Evolutionary conservation across 2,888 invertebrate genomes (phyloP), one percentile per base, ranked within the genome.

Genomic region (Sphaeridia pumilis): DNA sequence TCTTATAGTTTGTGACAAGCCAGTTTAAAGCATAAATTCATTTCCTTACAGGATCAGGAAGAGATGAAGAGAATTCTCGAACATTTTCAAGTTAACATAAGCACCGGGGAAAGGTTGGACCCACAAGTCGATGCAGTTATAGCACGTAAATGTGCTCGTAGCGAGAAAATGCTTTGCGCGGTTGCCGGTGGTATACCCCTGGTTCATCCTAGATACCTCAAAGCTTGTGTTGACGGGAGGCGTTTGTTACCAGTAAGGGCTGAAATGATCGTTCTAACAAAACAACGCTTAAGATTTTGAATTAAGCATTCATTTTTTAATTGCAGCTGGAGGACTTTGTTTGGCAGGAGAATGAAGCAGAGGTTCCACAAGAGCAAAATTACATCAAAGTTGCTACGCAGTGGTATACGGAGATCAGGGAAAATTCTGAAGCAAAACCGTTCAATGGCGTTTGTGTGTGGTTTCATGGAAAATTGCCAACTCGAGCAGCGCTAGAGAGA

Each of bases 131-230:
- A 87, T 0, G 92, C 92, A 68, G 71, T 92, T 22, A 72, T 93
- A 27, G 84, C 86, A 62, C 75, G 81, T 42, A 65, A 64, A 4
- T 81, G 83, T 0, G 76, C 78, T 7, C 78, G 89, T 54, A 90
- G 87, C 67, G 93, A 93, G 74, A 92, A 92, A 73, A 79, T 86
- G 72, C 73, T 94, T 25, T 82, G 84, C 0, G 82, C 84, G 54
- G 80, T 94, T 56, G 90, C 93, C 0, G 78, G 85, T 0, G 93
- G 94, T 20, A 61, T 59, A 41, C 48, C 38, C 7, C 78, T 93
- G 12, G 71, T 93, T n/a, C 85, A 87, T 65, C 77, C 81, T 1
- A 78, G 80, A 0, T 94, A 88, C 66, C 71, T 92, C 1, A 77
- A 79, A 4, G 76, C 82, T 43, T 85, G 83, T 51, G 70, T 77